These are phyloP conservation scores for Climacteris rufus DNA, from an alignment of 2,113 vertebrate genomes.

Conservation along the genomic window DNA sequence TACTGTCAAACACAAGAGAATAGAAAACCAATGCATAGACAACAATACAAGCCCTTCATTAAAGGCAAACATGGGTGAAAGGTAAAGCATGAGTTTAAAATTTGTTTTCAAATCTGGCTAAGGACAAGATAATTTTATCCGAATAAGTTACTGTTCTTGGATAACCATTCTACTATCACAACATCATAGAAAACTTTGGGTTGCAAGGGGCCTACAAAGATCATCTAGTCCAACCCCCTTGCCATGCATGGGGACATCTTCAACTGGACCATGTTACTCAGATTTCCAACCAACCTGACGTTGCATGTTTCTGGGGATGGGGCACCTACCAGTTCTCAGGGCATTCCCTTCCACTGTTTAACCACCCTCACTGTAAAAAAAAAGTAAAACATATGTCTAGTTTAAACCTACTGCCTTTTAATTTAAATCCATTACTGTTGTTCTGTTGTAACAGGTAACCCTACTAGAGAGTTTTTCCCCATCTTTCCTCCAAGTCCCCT, in stretches of 20 bases:
- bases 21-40: background rate
- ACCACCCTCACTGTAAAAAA: background rate
- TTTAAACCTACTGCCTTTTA: background rate
- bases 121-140: background rate
- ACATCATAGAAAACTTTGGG: background rate
- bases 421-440: background rate
- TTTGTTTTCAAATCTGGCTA: background rate
- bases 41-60: background rate
- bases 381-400: background rate
- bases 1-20: background rate
- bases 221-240: background rate
- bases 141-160: background rate
- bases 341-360: background rate
- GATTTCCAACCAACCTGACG: accelerated
- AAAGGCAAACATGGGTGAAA: background rate
- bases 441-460: background rate
- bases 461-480: background rate
- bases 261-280: background rate
- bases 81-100: background rate
- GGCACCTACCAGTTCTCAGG: background rate
- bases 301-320: background rate
- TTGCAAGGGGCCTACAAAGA: background rate
- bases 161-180: background rate
- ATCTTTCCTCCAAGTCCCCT: background rate
- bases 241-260: background rate